Percentiles rank a stretch among this genome's conserved stretches.
phyloP scores from a whole-genome alignment of 2,797 vertebrate species.

The Dallia pectoralis region DNA sequence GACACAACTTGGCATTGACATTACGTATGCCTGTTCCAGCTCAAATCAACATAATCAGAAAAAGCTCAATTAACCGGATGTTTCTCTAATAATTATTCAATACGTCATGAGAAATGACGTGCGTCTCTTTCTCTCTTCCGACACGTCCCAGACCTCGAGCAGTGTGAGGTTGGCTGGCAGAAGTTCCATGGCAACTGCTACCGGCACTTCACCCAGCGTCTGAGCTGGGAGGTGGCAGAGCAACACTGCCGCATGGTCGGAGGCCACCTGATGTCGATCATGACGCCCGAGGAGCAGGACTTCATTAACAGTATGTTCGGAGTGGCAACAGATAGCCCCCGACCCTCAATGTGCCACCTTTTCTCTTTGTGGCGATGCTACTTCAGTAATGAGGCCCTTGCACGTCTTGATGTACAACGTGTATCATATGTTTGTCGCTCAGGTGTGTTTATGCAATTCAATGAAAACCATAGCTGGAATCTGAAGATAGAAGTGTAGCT shows the following conservation, averaged over 20 bases:
- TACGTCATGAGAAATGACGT: background rate
- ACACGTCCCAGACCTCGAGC: slow-evolving; percentile 74
- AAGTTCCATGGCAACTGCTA: slow-evolving; percentile 93
- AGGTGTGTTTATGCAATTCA: too few species aligned
- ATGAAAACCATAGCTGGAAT: too few species aligned
- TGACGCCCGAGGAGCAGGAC: slow-evolving; percentile 89
- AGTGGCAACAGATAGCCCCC: background rate
- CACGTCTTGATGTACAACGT: too few species aligned
- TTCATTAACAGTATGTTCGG: slow-evolving; percentile 85
- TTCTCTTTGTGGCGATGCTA: background rate
- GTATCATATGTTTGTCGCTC: too few species aligned
- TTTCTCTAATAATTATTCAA: background rate
- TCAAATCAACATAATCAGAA: background rate
- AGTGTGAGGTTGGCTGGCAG: slow-evolving; percentile 86
- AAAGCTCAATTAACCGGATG: background rate
- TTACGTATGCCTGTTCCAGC: background rate
- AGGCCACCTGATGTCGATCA: slow-evolving; percentile 87
- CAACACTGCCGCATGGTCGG: slow-evolving; percentile 82
- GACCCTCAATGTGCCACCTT: background rate
- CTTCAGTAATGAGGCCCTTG: too few species aligned
- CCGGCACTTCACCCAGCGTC: slow-evolving; percentile 82
- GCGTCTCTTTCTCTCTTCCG: background rate
- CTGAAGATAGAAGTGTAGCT: too few species aligned
- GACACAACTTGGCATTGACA: background rate
- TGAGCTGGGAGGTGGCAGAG: slow-evolving; percentile 93